phyloP scores from a whole-genome alignment of 2,888 invertebrate species.

The Drosophila vallismaia region DNA sequence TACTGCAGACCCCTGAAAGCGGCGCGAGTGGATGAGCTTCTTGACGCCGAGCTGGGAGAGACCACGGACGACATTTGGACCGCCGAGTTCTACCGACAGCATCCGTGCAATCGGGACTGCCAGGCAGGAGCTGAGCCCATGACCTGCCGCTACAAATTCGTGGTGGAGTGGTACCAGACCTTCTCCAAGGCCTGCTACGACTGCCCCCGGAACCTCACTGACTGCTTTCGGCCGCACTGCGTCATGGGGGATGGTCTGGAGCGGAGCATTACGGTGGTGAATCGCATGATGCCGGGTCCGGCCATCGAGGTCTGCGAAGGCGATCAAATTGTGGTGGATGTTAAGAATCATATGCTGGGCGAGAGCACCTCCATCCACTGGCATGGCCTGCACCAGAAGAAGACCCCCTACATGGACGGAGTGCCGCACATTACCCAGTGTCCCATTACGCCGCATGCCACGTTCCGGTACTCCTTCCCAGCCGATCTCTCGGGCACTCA shows the following conservation, averaged over 20 bases:
- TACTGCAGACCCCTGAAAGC: conserved; percentile 65
- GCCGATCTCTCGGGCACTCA: conserved; percentile 92
- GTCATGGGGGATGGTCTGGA: conserved; percentile 92
- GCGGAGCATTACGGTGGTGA: conserved; percentile 90
- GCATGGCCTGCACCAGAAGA: conserved; percentile 94
- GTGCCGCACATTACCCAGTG: conserved; percentile 94
- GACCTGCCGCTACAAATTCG: conserved; percentile 87
- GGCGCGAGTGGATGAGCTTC: conserved; percentile 41
- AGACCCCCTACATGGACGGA: conserved; percentile 94
- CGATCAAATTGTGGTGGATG: conserved; percentile 93
- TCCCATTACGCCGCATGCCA: conserved; percentile 90
- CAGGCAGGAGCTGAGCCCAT: conserved; percentile 84
- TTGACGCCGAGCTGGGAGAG: conserved; percentile 25
- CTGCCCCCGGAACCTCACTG: conserved; percentile 90
- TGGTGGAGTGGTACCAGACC: conserved; percentile 91
- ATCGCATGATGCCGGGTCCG: conserved; percentile 95
- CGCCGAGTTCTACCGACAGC: conserved; percentile 78
- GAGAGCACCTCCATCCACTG: conserved; percentile 95
- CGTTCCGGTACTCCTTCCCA: conserved; percentile 90
- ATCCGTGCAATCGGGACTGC: conserved; percentile 88
- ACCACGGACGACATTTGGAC: conserved; percentile 70
- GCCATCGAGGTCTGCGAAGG: conserved; percentile 93
- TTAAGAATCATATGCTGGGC: conserved; percentile 90
- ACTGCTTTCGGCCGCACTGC: conserved; percentile 92
- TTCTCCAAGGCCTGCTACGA: conserved; percentile 94